Evolutionary conservation across 2,797 vertebrate species (phyloP).

Genomic region (Bucorvus abyssinicus): DNA sequence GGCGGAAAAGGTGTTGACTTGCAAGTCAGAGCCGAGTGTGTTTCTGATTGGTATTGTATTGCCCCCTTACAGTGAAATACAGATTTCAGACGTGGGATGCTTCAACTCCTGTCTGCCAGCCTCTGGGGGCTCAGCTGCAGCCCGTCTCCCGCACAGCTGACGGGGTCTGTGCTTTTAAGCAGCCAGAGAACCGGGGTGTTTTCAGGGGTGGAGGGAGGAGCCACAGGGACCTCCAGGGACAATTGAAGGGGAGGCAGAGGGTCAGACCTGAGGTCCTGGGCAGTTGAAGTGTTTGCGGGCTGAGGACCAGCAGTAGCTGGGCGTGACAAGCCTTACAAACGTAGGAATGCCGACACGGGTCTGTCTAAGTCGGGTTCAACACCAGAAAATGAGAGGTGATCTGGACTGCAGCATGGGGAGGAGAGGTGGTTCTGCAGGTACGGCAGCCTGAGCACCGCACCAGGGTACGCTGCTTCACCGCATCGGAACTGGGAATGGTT

Average conservation of each 20-base stretch:
- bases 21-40: neutral
- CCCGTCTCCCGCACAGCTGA: neutral
- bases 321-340: accelerated
- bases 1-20: neutral
- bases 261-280: accelerated
- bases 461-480: accelerated
- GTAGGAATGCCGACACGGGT: accelerated
- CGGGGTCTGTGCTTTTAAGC: neutral
- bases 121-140: neutral
- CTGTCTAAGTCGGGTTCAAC: neutral
- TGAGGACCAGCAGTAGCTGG: accelerated
- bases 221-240: accelerated
- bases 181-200: neutral
- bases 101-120: neutral
- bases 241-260: neutral
- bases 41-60: neutral
- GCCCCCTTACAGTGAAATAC: neutral
- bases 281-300: accelerated
- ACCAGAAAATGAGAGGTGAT: neutral
- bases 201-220: neutral
- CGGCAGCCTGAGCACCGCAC: accelerated
- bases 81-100: neutral
- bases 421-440: neutral
- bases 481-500: neutral
- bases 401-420: accelerated